phyloP scores from a whole-genome alignment of 2,888 invertebrate species.

The Mesorhabditis spiculigera region DNA sequence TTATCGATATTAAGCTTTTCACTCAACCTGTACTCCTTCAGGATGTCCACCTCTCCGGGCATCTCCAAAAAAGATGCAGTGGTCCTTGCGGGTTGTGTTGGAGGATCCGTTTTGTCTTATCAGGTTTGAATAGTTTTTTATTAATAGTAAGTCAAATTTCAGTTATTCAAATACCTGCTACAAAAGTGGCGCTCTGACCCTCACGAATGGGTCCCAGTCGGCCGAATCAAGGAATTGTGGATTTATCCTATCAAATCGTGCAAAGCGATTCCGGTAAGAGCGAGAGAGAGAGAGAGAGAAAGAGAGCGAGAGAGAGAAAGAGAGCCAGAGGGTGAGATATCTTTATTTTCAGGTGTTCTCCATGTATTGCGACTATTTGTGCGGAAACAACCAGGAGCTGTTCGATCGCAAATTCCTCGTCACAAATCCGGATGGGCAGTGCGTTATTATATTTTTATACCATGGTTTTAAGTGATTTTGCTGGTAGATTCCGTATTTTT shows the following conservation, averaged over 20 bases:
- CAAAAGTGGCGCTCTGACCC: background rate
- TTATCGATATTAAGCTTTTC: no score
- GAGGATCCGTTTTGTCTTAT: constrained; percentile 27
- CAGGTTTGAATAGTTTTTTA: constrained; percentile 17
- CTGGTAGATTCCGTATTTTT: no score
- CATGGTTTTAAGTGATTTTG: background rate
- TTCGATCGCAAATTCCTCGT: constrained; percentile 28
- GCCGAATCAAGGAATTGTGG: constrained; percentile 26
- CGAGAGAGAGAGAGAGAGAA: background rate
- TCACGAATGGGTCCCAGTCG: constrained; percentile 32
- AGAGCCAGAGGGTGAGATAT: constrained; percentile 12
- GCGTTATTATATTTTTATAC: background rate
- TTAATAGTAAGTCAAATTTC: background rate
- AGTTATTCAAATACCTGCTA: background rate
- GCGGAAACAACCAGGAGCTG: constrained; percentile 19
- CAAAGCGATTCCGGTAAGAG: constrained; percentile 16
- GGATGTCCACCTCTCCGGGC: background rate
- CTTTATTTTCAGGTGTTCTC: constrained; percentile 30
- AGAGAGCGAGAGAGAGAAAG: background rate
- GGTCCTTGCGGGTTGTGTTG: constrained; percentile 24
- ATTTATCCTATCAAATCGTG: constrained; percentile 35
- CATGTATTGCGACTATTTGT: constrained; percentile 24
- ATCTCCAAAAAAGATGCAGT: background rate
- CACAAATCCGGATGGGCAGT: constrained; percentile 26
- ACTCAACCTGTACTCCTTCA: no score